Percentiles rank a stretch among this genome's conserved stretches.
Evolutionary conservation across 53 echinoderm and acorn worm genomes (phyloP).

Genomic region (Glandiceps talaboti): DNA sequence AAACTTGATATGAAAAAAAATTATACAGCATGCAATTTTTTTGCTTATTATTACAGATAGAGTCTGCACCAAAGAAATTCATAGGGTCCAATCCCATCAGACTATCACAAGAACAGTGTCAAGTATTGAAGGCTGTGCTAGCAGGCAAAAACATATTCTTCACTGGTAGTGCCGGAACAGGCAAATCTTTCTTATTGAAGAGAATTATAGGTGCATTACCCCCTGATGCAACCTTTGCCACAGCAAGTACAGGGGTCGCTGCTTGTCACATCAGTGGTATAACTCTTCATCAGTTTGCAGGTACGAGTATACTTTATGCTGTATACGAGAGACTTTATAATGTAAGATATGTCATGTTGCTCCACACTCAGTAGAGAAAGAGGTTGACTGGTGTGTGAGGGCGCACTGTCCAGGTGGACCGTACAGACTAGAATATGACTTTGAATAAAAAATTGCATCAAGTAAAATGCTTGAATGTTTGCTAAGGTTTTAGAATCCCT

Average conservation of each 20-base stretch:
- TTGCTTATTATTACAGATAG: background rate
- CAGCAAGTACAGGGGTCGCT: constrained; percentile 94
- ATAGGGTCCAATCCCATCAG: constrained; percentile 21
- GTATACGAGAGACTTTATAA: too few species aligned
- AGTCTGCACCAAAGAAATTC: constrained; percentile 48
- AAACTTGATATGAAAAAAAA: too few species aligned
- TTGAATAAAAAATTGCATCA: too few species aligned
- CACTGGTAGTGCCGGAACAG: constrained; percentile 96
- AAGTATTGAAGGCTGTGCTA: constrained; percentile 70
- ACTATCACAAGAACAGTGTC: constrained; percentile 54
- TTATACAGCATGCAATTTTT: too few species aligned
- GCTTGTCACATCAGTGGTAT: constrained; percentile 95
- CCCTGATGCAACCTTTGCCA: constrained; percentile 87
- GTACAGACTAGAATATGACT: too few species aligned
- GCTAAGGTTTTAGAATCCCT: too few species aligned
- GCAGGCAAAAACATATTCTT: constrained; percentile 84
- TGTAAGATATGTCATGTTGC: too few species aligned
- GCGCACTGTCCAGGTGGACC: too few species aligned
- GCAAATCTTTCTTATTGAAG: constrained; percentile 90
- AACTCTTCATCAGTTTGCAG: constrained; percentile 97
- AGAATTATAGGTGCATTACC: constrained; percentile 82
- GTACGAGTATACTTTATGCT: too few species aligned
- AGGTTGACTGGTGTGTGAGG: too few species aligned
- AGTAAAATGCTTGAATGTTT: too few species aligned
- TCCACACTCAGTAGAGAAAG: too few species aligned